Conservation (phyloP, 2,113 vertebrate genomes). For the Myotis davidii region DNA sequence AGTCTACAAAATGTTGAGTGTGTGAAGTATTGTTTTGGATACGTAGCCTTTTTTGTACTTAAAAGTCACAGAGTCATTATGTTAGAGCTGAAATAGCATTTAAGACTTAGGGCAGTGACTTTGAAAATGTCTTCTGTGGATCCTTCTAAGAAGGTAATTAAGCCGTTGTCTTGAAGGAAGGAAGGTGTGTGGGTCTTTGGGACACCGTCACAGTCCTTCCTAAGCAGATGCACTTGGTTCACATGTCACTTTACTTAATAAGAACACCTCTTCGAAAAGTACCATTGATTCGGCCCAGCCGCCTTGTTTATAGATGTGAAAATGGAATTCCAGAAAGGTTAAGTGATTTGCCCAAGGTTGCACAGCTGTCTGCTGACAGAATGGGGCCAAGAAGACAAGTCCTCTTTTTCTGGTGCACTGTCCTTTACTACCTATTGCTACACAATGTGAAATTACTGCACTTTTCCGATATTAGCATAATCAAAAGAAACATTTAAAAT, state of each 20-base stretch:
- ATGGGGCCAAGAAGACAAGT: too few relatives aligned
- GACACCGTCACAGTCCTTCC: not conserved
- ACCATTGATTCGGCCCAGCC: not conserved
- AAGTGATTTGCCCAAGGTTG: not conserved
- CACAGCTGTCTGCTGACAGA: not conserved
- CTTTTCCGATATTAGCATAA: not conserved
- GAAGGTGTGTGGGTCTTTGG: not conserved
- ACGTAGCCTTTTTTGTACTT: not conserved
- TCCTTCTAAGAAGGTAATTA: not conserved
- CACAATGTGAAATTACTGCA: rapidly evolving
- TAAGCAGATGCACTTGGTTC: not conserved
- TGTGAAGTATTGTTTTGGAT: not conserved
- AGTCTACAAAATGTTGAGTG: not conserved
- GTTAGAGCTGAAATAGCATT: not conserved
- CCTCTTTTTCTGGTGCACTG: not conserved
- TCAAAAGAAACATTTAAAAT: slow-evolving; percentile 20
- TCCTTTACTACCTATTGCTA: not conserved
- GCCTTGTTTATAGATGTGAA: not conserved
- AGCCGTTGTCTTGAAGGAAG: not conserved
- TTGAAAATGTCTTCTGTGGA: not conserved
- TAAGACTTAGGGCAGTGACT: not conserved
- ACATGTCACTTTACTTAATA: not conserved
- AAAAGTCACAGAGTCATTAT: not conserved
- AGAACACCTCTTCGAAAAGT: not conserved
- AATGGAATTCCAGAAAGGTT: not conserved